These are phyloP conservation scores for Dynastes hyllus DNA, from an alignment of 2,888 invertebrate genomes.

Conservation along the genomic window DNA sequence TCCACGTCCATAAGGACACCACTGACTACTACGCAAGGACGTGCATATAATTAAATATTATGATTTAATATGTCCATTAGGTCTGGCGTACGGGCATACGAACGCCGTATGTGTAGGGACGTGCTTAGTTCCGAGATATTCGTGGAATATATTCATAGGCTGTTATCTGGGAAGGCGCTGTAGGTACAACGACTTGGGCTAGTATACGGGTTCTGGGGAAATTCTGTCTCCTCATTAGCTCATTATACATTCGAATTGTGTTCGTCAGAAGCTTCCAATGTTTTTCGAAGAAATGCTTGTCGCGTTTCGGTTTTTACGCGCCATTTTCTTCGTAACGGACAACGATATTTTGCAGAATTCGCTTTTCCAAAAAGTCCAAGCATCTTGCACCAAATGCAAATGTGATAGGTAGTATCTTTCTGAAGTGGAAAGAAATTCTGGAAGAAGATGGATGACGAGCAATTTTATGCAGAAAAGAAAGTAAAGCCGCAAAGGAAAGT, in stretches of 20 bases:
- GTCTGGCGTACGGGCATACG: conserved; percentile 5
- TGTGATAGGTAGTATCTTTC: too few species aligned
- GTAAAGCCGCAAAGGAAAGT: too few species aligned
- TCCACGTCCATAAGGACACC: conserved; percentile 59
- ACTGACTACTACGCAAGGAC: conserved; percentile 58
- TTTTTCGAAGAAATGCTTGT: conserved; percentile 18
- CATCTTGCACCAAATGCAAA: too few species aligned
- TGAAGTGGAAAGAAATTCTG: too few species aligned
- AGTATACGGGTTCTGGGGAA: background rate
- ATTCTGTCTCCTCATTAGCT: conserved; percentile 1
- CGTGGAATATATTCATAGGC: conserved; percentile 12
- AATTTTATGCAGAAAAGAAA: too few species aligned
- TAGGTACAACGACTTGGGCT: background rate
- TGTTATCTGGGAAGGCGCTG: background rate
- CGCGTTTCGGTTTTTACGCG: conserved; percentile 16
- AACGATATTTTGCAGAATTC: too few species aligned
- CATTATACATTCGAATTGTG: background rate
- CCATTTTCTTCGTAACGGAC: background rate
- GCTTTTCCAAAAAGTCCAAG: too few species aligned
- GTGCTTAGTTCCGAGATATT: conserved; percentile 26
- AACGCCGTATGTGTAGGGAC: background rate
- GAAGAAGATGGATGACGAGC: too few species aligned
- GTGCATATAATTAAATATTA: conserved; percentile 58
- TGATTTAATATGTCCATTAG: conserved; percentile 53
- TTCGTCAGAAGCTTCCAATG: conserved; percentile 1